phyloP scores from a whole-genome alignment of 1,140 invertebrate species.

The Drosophila trapezifrons region DNA sequence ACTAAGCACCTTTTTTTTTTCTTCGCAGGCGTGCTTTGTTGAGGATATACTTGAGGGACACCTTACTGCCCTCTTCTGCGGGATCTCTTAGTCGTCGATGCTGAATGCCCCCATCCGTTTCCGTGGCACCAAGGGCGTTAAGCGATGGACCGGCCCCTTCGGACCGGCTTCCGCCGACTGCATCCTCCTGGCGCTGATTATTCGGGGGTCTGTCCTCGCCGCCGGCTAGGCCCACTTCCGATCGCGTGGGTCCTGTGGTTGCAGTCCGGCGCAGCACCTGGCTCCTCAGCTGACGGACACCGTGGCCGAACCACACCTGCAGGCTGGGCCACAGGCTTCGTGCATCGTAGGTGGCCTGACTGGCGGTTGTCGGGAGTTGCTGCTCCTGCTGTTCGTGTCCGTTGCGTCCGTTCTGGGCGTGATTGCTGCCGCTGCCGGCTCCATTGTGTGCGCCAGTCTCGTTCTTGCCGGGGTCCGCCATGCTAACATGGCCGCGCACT shows the following conservation, averaged over 20 bases:
- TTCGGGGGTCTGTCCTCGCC: constrained; percentile 1
- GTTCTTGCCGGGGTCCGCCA: constrained; percentile 62
- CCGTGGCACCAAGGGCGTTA: neutral
- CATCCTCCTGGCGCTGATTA: neutral
- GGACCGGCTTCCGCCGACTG: neutral
- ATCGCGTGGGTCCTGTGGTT: constrained; percentile 47
- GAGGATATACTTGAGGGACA: constrained; percentile 8
- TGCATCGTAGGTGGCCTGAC: neutral
- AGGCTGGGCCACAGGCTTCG: constrained; percentile 24
- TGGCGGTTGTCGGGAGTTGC: constrained; percentile 1
- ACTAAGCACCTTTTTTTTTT: constrained; percentile 40
- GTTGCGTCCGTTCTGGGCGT: constrained; percentile 19
- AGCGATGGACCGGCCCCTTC: neutral
- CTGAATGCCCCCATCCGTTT: constrained; percentile 22
- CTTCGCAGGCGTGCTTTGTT: constrained; percentile 6
- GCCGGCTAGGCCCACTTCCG: constrained; percentile 17
- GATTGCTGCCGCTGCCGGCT: constrained; percentile 10
- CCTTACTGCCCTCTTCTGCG: neutral
- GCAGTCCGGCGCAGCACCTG: constrained; percentile 59
- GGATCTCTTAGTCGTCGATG: constrained; percentile 15
- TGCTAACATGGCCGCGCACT: constrained; percentile 57
- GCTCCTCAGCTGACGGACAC: constrained; percentile 46
- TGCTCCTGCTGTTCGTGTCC: constrained; percentile 8
- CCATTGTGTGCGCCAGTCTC: constrained; percentile 30
- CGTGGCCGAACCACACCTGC: constrained; percentile 34